These are phyloP conservation scores for Rhamphomyia laevipes DNA, from an alignment of 2,888 invertebrate species.

Conservation along the genomic window DNA sequence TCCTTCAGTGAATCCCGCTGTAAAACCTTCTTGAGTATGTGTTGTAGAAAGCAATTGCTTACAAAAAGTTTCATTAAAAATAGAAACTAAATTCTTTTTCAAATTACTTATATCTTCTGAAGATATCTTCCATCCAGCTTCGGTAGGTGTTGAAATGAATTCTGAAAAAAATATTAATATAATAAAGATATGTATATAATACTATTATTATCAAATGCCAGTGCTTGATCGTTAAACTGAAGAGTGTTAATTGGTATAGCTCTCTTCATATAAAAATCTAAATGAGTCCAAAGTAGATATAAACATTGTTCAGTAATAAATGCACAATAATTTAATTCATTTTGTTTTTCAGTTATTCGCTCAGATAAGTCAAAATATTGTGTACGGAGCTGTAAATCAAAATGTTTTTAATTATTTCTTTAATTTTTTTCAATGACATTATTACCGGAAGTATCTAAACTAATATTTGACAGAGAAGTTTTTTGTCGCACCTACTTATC, in stretches of 20 bases:
- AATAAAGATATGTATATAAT: neutral
- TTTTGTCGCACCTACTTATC: slow-evolving; percentile 41
- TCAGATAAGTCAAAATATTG: slow-evolving; percentile 37
- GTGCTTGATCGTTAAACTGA: slow-evolving; percentile 19
- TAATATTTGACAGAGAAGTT: slow-evolving; percentile 42
- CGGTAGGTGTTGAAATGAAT: slow-evolving; percentile 36
- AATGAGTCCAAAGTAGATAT: slow-evolving; percentile 65
- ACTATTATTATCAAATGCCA: slow-evolving; percentile 8
- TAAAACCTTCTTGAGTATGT: slow-evolving; percentile 50
- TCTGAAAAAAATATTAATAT: slow-evolving; percentile 23
- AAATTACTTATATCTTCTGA: slow-evolving; percentile 52
- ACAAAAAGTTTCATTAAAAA: slow-evolving; percentile 69
- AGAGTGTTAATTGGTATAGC: slow-evolving; percentile 40
- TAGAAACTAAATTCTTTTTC: slow-evolving; percentile 57
- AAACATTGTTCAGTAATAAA: slow-evolving; percentile 60
- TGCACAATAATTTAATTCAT: slow-evolving; percentile 48
- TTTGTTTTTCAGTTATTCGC: slow-evolving; percentile 44
- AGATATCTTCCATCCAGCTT: slow-evolving; percentile 46
- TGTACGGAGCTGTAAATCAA: slow-evolving; percentile 29
- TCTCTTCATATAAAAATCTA: slow-evolving; percentile 57
- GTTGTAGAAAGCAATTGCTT: slow-evolving; percentile 58
- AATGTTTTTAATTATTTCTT: slow-evolving; percentile 10
- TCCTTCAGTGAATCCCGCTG: slow-evolving; percentile 60
- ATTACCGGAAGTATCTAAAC: slow-evolving; percentile 34
- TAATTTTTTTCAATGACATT: no score